Evolutionary conservation across 1,140 invertebrate genomes (phyloP).

Genomic region (Sycophila sp.): DNA sequence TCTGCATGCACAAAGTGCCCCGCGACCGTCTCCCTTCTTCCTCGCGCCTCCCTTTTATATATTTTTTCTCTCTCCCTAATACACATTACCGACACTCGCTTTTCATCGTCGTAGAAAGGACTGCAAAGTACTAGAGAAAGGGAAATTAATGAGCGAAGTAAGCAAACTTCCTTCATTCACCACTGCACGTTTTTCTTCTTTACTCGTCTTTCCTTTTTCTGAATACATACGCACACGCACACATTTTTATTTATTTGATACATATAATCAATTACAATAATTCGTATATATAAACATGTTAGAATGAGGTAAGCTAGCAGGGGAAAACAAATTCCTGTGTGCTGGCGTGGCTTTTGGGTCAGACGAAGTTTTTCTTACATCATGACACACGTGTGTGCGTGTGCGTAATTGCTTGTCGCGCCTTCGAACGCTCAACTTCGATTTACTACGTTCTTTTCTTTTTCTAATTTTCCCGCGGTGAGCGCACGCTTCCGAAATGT

Average conservation of each 20-base stretch:
- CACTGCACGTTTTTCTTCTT: not conserved
- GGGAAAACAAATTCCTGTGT: too few species aligned
- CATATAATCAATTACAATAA: too few species aligned
- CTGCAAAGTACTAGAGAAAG: not conserved
- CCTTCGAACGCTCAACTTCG: too few species aligned
- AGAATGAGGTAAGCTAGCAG: too few species aligned
- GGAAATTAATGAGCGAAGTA: slow-evolving; percentile 1
- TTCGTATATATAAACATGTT: too few species aligned
- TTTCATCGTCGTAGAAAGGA: not conserved
- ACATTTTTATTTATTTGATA: not conserved
- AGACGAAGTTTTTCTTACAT: too few species aligned
- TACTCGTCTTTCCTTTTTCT: not conserved
- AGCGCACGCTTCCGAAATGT: too few species aligned
- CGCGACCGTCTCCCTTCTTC: slow-evolving; percentile 13
- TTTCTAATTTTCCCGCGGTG: too few species aligned
- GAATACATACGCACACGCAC: not conserved
- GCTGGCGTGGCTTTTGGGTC: too few species aligned
- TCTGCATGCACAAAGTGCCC: not conserved
- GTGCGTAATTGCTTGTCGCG: too few species aligned
- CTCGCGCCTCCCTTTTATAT: not conserved
- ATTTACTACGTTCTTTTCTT: too few species aligned
- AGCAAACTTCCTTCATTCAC: slow-evolving; percentile 11
- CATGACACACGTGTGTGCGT: too few species aligned
- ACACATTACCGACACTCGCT: slow-evolving; percentile 26
- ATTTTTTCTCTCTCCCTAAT: not conserved